Conservation (phyloP, 2,888 invertebrate species). For the Campoplex capitator region DNA sequence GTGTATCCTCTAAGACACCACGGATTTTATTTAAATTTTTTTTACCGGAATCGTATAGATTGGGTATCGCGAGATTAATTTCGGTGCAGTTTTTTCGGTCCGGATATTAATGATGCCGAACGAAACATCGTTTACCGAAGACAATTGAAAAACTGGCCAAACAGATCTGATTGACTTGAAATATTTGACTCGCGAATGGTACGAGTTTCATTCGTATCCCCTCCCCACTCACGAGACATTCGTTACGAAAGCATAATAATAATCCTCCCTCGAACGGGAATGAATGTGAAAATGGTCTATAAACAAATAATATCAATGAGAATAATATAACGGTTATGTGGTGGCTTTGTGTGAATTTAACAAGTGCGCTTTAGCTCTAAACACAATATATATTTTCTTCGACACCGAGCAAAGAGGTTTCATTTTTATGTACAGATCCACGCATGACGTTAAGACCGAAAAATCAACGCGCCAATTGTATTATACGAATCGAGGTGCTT, state of each 20-base stretch:
- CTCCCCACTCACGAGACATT: background rate
- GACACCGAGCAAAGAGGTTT: constrained; percentile 27
- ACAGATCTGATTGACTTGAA: constrained; percentile 17
- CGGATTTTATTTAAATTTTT: background rate
- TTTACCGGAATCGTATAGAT: constrained; percentile 57
- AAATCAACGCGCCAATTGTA: constrained; percentile 59
- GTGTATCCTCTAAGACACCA: constrained; percentile 62
- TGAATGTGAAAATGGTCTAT: constrained; percentile 8
- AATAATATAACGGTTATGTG: constrained; percentile 4
- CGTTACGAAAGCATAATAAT: background rate
- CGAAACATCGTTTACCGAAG: background rate
- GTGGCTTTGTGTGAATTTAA: constrained; percentile 55
- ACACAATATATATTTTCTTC: constrained; percentile 55
- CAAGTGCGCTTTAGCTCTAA: constrained; percentile 61
- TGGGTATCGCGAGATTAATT: constrained; percentile 9
- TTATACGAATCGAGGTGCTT: constrained; percentile 72
- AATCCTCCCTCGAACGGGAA: background rate
- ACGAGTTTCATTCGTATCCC: too few species aligned
- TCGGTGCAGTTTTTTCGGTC: constrained; percentile 3
- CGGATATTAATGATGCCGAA: background rate
- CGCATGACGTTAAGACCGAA: constrained; percentile 40
- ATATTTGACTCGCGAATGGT: background rate
- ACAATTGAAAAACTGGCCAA: constrained; percentile 16
- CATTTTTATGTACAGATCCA: constrained; percentile 57
- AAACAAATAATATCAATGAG: background rate